phyloP scores from a whole-genome alignment of 2,888 invertebrate species.

The Theodoxus fluviatilis region DNA sequence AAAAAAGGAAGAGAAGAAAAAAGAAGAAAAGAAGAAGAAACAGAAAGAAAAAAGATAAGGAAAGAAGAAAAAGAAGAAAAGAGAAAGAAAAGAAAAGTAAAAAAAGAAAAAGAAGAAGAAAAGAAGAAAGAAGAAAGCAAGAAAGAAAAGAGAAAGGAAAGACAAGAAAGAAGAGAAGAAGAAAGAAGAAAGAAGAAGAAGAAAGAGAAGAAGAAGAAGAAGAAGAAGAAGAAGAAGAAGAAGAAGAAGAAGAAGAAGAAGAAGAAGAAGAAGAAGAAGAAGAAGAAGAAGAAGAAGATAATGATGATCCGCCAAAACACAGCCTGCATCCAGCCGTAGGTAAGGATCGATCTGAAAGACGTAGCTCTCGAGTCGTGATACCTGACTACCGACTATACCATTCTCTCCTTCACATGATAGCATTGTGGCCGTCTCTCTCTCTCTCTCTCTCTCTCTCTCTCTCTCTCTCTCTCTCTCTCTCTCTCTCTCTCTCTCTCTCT shows the following conservation, averaged over 20 bases:
- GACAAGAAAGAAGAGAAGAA: too few relatives aligned
- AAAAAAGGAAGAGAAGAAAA: constrained; percentile 26
- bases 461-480: not conserved
- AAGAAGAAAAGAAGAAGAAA: constrained; percentile 22
- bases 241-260: too few relatives aligned
- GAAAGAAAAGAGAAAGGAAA: too few relatives aligned
- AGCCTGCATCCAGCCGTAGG: too few relatives aligned
- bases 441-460: not conserved
- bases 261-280: too few relatives aligned
- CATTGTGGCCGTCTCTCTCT: constrained; percentile 9
- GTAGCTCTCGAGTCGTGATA: too few relatives aligned
- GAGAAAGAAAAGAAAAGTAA: not conserved
- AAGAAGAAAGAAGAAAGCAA: not conserved
- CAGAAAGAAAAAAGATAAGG: constrained; percentile 30
- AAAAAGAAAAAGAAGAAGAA: not conserved
- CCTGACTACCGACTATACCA: not conserved
- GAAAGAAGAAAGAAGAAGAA: too few relatives aligned
- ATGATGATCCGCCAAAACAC: too few relatives aligned
- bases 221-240: too few relatives aligned
- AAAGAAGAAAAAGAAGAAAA: constrained; percentile 32
- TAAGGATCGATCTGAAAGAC: too few relatives aligned
- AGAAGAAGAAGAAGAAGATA: too few relatives aligned
- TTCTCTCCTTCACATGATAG: not conserved
- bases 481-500: constrained; percentile 17
- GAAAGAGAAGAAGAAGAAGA: too few relatives aligned